phyloP scores from a whole-genome alignment of 2,888 invertebrate genomes.

The Phortica okadai region DNA sequence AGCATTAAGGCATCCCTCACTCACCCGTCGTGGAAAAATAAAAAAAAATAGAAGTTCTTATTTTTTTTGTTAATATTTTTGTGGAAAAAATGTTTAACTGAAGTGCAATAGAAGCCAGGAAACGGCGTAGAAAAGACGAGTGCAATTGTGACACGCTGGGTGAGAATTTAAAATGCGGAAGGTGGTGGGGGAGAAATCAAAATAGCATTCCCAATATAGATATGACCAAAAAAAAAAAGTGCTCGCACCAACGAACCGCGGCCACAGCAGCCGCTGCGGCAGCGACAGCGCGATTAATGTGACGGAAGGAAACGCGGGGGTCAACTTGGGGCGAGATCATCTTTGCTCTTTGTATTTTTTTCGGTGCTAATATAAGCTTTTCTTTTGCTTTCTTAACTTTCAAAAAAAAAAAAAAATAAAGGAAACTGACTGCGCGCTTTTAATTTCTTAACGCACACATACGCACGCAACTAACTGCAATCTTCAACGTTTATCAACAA shows the following conservation, averaged over 20 bases:
- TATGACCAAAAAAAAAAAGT: slow-evolving; percentile 64
- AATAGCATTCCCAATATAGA: slow-evolving; percentile 69
- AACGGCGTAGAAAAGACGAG: slow-evolving; percentile 51
- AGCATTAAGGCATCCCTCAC: too few species aligned
- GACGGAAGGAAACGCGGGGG: slow-evolving; percentile 51
- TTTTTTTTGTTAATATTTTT: slow-evolving; percentile 27
- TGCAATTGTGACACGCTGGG: slow-evolving; percentile 64
- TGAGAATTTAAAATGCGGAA: slow-evolving; percentile 45
- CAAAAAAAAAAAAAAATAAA: slow-evolving; percentile 44
- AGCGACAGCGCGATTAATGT: slow-evolving; percentile 48
- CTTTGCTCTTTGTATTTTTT: slow-evolving; percentile 45
- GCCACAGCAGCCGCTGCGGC: slow-evolving; percentile 38
- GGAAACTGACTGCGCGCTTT: slow-evolving; percentile 43
- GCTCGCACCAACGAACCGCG: slow-evolving; percentile 54
- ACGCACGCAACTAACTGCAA: slow-evolving; percentile 42
- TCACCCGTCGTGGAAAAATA: not conserved
- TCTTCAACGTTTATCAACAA: slow-evolving; percentile 23
- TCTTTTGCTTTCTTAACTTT: slow-evolving; percentile 45
- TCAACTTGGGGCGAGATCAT: slow-evolving; percentile 18
- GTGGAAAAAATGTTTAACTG: slow-evolving; percentile 21
- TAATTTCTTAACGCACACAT: slow-evolving; percentile 42
- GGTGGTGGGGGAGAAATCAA: slow-evolving; percentile 53
- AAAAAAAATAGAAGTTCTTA: slow-evolving; percentile 12
- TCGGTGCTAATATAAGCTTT: slow-evolving; percentile 62
- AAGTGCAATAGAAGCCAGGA: slow-evolving; percentile 1